phyloP scores from a whole-genome alignment of 2,113 vertebrate species.

The Ginglymostoma cirratum region DNA sequence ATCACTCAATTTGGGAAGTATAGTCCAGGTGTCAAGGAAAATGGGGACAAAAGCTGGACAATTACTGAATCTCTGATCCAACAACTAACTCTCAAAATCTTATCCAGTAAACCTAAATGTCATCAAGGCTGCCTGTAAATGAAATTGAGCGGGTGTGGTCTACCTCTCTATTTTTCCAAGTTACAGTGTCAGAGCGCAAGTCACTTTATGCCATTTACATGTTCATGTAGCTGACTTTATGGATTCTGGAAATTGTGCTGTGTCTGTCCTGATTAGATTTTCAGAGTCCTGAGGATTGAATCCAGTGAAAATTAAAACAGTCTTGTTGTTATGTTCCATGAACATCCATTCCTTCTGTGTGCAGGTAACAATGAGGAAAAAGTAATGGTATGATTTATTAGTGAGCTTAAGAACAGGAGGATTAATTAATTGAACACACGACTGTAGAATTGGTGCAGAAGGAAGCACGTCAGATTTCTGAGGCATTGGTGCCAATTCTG shows the following conservation, averaged over 20 bases:
- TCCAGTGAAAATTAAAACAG: background rate
- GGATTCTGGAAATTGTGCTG: background rate
- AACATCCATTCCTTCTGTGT: too few species aligned
- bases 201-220: background rate
- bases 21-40: background rate
- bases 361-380: too few species aligned
- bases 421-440: too few species aligned
- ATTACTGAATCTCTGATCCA: background rate
- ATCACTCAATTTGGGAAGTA: background rate
- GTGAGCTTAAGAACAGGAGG: too few species aligned
- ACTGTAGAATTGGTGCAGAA: too few species aligned
- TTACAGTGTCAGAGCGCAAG: background rate
- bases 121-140: background rate
- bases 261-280: background rate
- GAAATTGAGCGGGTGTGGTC: background rate
- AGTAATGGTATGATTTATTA: too few species aligned
- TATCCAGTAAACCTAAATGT: background rate
- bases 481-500: too few species aligned
- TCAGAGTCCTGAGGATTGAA: background rate
- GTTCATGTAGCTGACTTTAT: background rate
- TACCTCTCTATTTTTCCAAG: background rate
- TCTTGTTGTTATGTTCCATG: background rate
- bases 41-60: background rate
- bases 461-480: too few species aligned
- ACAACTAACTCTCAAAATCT: background rate